Percentiles rank a stretch among this genome's conserved stretches.
phyloP scores from a whole-genome alignment of 2,113 vertebrate species.

The Todiramphus chloris region DNA sequence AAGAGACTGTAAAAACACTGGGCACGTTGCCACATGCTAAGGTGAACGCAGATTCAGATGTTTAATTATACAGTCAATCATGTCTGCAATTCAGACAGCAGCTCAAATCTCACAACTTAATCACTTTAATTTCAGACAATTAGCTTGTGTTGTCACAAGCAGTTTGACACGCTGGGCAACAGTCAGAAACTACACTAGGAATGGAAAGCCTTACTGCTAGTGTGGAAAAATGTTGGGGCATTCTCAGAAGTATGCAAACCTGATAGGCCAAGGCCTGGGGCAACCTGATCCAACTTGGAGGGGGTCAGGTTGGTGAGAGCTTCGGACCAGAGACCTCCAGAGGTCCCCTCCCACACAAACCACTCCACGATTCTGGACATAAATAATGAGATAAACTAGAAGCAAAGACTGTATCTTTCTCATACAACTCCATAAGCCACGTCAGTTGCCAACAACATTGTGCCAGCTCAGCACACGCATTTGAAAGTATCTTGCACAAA shows the following conservation, averaged over 20 bases:
- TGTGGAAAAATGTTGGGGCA: neutral
- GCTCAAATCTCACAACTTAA: conserved; percentile 57
- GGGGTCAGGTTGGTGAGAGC: no score
- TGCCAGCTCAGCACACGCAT: neutral
- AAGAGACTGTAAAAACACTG: neutral
- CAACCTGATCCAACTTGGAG: neutral
- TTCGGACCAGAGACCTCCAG: neutral
- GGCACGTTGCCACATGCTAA: conserved; percentile 31
- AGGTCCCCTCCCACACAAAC: neutral
- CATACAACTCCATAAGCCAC: neutral
- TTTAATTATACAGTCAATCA: conserved; percentile 69
- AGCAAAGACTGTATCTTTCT: neutral
- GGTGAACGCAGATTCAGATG: conserved; percentile 32
- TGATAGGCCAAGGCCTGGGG: no score
- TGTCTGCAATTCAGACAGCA: conserved; percentile 64
- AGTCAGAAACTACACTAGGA: neutral
- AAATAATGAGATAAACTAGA: neutral
- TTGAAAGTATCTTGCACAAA: neutral
- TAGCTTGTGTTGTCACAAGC: conserved; percentile 4
- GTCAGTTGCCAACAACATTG: neutral
- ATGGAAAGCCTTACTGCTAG: neutral
- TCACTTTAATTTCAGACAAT: conserved; percentile 68
- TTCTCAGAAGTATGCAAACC: neutral
- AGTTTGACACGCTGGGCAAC: neutral
- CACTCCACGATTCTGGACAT: neutral